Evolutionary conservation across 1,140 invertebrate species (phyloP).

Genomic region (Brachionus rotundiformis): DNA sequence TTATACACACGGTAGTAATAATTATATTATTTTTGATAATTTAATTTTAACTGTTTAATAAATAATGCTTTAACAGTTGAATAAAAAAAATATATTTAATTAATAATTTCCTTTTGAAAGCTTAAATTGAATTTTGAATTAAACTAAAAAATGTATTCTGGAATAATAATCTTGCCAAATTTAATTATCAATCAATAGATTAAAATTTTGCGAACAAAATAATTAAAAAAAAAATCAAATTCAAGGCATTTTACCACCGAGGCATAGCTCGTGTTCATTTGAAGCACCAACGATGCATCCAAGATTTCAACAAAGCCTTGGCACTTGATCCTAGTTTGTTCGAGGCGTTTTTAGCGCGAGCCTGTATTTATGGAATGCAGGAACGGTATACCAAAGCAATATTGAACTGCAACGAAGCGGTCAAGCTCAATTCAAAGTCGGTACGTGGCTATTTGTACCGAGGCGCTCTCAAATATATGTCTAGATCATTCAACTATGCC

Average conservation of each 20-base stretch:
- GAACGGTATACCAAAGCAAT: constrained; percentile 59
- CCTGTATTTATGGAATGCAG: constrained; percentile 52
- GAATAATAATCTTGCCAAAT: too few species aligned
- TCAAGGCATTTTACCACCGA: constrained; percentile 37
- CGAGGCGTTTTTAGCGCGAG: constrained; percentile 62
- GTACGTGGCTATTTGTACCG: constrained; percentile 62
- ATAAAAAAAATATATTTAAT: too few species aligned
- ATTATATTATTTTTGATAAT: too few species aligned
- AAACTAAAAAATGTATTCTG: too few species aligned
- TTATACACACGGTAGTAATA: too few species aligned
- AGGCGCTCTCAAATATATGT: constrained; percentile 63
- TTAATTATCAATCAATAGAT: too few species aligned
- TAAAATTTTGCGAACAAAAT: too few species aligned
- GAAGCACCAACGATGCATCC: neutral
- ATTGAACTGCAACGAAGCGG: constrained; percentile 64
- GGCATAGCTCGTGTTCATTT: constrained; percentile 20
- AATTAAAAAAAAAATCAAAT: neutral
- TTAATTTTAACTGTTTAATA: too few species aligned
- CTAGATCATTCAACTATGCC: constrained; percentile 61
- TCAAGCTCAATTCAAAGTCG: constrained; percentile 62
- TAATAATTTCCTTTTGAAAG: too few species aligned
- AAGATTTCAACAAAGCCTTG: constrained; percentile 56
- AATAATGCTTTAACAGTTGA: too few species aligned
- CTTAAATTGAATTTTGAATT: too few species aligned
- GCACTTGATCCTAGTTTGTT: constrained; percentile 62